Evolutionary conservation across 2,113 vertebrate species (phyloP), one percentile per base, ranked within the genome.

Genomic region (Dasypus novemcinctus): DNA sequence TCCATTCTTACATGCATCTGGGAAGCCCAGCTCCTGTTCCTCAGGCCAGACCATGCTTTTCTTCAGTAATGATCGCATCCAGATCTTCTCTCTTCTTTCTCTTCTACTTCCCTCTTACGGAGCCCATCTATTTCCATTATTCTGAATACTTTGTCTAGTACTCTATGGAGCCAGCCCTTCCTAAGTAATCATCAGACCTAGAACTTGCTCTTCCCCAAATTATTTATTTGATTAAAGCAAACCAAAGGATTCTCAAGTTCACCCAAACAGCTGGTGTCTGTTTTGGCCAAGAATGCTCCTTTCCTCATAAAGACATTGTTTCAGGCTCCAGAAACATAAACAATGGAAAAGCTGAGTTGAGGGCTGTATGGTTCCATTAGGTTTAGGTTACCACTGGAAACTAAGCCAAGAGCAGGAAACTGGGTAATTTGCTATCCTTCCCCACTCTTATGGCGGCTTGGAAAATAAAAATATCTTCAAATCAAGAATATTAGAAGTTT

Each of bases 161-260:
- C 83, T 96, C 83, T 63, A 83, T 75, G 86, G 95, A 98, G 95
- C 95, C 93, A 95, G 95, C 15, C 29, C 95, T 83, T 87, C 96
- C 78, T 2, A 96, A 86, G 97, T 96, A 97, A 97, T 97, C 97
- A 94, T 97, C 96, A 96, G 97, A 98, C 95, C 97, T 96, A 94
- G 97, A 97, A 93, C 89, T 89, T 78, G 18, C 83, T 95, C 49
- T 97, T 96, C 93, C 88, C 80, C 46, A 84, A 96, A 97, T 93
- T 97, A 98, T 98, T 98, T 97, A 96, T 98, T 98, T 98, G 94
- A 79, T 98, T 96, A 97, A 97, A 97, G 95, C 87, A 97, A 97
- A 92, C 68, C 94, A 93, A 97, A 94, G 84, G 76, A 94, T 95
- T 97, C 96, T 98, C 91, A 96, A 87, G 96, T 96, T 96, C 95